Base-by-base conservation (phyloP, 2,888 invertebrate genomes). In the Suillia variegata region DNA sequence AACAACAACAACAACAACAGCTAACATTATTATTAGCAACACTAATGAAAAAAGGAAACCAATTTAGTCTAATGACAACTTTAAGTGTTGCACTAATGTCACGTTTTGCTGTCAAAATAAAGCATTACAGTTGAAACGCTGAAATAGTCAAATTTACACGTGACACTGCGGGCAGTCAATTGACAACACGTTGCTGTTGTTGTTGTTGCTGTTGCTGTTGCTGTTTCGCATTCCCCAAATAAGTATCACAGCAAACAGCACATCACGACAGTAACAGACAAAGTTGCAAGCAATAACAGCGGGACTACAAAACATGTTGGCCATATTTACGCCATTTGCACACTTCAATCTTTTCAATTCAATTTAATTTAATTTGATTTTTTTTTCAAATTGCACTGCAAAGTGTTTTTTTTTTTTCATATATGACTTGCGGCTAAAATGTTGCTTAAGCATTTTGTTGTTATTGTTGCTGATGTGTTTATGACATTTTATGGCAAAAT, bases 401-500 rank as follows among this genome's bases (percentile, higher is more conserved):
- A n/a, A 3, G 38, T n/a, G n/a, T n/a, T n/a, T n/a, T n/a, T n/a
- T n/a, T n/a, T n/a, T n/a, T n/a, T n/a, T n/a, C 38, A 38, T 10
- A 26, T 26, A 10, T 26, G 10, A 5, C 26, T 10, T 10, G 26
- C 5, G 26, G 26, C 26, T 5, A 26, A n/a, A 38, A 38, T 38
- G 38, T n/a, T 10, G 38, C 6, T 13, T 38, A n/a, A 5, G 26
- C 10, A 26, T 26, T 26, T 55, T 50, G 48, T 38, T 54, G 22
- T n/a, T 13, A 17, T 54, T 20, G 18, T 50, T 59, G 58, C 54
- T 51, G 54, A 34, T 58, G 58, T 56, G 54, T 56, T 59, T 59
- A 56, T 64, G 55, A 58, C 60, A 58, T 60, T 62, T 63, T 64
- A 66, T 64, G 66, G 64, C 59, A 66, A 61, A 34, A 51, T 66